Evolutionary conservation across 2,888 invertebrate species (phyloP).

Genomic region (Sphaeridia pumilis): DNA sequence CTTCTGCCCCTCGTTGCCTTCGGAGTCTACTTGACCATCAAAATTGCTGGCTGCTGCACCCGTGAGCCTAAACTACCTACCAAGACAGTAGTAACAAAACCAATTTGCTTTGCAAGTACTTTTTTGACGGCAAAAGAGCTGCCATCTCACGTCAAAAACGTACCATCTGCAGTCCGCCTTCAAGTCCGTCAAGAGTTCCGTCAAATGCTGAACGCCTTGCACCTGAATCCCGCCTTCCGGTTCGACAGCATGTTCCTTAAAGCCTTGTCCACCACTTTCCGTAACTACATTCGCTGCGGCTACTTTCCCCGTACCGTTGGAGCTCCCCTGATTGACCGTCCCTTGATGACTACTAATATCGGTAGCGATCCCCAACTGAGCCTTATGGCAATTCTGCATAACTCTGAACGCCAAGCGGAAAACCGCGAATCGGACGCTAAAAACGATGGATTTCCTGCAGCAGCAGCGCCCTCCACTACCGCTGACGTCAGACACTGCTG

Average conservation of each 20-base stretch:
- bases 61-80: not conserved
- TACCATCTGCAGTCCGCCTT: not conserved
- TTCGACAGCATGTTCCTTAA: constrained; percentile 1
- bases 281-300: constrained; percentile 6
- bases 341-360: too few relatives aligned
- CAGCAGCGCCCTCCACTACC: too few relatives aligned
- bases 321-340: too few relatives aligned
- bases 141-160: not conserved
- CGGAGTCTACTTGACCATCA: not conserved
- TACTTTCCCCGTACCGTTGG: too few relatives aligned
- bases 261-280: constrained; percentile 1
- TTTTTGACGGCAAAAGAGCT: not conserved
- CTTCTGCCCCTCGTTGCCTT: not conserved
- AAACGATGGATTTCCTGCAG: not conserved
- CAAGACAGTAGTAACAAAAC: too few relatives aligned
- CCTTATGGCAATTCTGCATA: not conserved
- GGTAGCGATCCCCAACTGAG: not conserved
- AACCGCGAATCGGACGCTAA: too few relatives aligned
- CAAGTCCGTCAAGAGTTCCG: not conserved
- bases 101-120: too few relatives aligned
- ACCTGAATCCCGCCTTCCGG: not conserved
- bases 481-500: not conserved
- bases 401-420: too few relatives aligned
- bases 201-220: not conserved
- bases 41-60: too few relatives aligned